These are phyloP conservation scores for Akabosia matsudoensis DNA, from an alignment of 1,140 invertebrate genomes.

Conservation along the genomic window DNA sequence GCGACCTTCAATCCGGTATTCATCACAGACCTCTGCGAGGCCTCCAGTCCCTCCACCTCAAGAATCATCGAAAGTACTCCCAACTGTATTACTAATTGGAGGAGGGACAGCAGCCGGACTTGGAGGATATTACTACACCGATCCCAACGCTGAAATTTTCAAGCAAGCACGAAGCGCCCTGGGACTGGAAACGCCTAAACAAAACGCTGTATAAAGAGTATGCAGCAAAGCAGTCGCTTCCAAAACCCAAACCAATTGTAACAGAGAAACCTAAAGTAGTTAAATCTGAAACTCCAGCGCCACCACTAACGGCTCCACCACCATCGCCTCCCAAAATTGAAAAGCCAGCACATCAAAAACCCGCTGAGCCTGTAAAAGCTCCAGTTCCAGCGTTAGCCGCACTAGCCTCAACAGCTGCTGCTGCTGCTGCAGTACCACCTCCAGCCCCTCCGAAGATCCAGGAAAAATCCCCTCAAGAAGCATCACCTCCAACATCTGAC, in stretches of 20 bases:
- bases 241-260: background rate
- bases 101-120: background rate
- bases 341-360: background rate
- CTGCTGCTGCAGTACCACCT: background rate
- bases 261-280: background rate
- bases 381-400: background rate
- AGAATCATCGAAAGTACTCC: background rate
- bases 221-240: background rate
- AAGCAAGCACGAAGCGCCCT: background rate
- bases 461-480: background rate
- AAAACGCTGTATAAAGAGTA: background rate
- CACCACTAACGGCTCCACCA: no score
- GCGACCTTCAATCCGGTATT: no score
- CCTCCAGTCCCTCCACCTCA: background rate
- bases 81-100: background rate
- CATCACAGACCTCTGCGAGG: background rate
- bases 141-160: constrained; percentile 7
- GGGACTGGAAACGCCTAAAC: background rate
- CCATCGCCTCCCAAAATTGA: no score
- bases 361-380: background rate
- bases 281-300: no score
- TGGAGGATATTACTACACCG: constrained; percentile 1
- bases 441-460: background rate
- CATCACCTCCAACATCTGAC: background rate
- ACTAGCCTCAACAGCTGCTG: background rate